phyloP scores from a whole-genome alignment of 2,113 vertebrate species.

The Copsychus sechellarum region DNA sequence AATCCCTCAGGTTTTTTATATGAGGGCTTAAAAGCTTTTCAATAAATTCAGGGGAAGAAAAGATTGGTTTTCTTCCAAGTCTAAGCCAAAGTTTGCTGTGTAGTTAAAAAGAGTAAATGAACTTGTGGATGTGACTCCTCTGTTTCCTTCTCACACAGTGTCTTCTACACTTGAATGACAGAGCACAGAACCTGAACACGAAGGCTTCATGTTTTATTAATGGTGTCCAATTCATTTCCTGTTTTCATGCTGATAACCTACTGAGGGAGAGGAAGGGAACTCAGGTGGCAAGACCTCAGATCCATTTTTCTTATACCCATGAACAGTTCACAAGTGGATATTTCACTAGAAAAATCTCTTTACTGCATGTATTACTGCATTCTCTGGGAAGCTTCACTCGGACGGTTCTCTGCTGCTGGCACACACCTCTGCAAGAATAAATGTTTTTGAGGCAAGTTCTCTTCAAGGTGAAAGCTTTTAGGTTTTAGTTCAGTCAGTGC shows the following conservation, averaged over 20 bases:
- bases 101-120: constrained; percentile 25
- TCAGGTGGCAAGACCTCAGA: constrained; percentile 73
- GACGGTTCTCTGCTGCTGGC: not conserved
- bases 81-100: constrained; percentile 21
- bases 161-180: constrained; percentile 32
- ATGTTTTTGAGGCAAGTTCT: not conserved
- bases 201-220: constrained; percentile 81
- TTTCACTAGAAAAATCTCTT: constrained; percentile 28
- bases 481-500: not conserved
- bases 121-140: constrained; percentile 32
- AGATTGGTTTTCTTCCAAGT: not conserved
- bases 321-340: constrained; percentile 37
- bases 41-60: not conserved
- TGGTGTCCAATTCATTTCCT: constrained; percentile 76
- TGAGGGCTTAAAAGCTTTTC: not conserved
- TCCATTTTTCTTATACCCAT: constrained; percentile 46
- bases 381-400: not conserved
- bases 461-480: not conserved
- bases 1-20: not conserved
- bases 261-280: constrained; percentile 70
- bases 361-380: not conserved
- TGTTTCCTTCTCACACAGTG: constrained; percentile 11
- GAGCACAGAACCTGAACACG: constrained; percentile 61
- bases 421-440: not conserved
- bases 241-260: constrained; percentile 82